Evolutionary conservation across 2,888 invertebrate genomes (phyloP).

Genomic region (Mayetiola destructor): DNA sequence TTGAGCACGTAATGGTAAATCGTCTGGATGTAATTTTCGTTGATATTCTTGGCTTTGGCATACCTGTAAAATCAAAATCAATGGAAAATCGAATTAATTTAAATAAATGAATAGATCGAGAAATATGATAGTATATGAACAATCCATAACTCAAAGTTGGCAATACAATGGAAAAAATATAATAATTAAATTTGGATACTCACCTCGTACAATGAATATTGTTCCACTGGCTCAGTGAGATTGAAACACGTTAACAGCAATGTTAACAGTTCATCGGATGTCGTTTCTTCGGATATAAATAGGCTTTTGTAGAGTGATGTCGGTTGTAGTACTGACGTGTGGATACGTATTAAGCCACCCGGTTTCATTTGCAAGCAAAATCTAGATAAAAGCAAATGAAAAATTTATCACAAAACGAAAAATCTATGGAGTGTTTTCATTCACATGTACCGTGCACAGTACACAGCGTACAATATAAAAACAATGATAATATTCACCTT

Average conservation of each 20-base stretch:
- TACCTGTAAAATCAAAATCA: slow-evolving; percentile 35
- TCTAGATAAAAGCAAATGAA: slow-evolving; percentile 36
- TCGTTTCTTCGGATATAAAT: slow-evolving; percentile 76
- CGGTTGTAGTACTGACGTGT: slow-evolving; percentile 80
- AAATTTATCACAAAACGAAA: background rate
- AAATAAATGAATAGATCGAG: background rate
- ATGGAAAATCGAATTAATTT: background rate
- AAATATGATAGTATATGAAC: background rate
- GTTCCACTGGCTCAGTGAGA: slow-evolving; percentile 67
- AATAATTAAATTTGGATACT: slow-evolving; percentile 24
- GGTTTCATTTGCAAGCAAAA: slow-evolving; percentile 78
- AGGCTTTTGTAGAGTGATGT: slow-evolving; percentile 87
- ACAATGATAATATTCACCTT: slow-evolving; percentile 39
- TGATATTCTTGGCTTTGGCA: slow-evolving; percentile 73
- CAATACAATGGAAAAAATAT: background rate
- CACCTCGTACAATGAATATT: slow-evolving; percentile 79
- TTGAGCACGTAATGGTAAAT: slow-evolving; percentile 68
- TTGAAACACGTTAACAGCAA: slow-evolving; percentile 74
- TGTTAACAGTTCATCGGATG: slow-evolving; percentile 73
- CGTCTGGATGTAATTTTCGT: slow-evolving; percentile 74
- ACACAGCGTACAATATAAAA: background rate
- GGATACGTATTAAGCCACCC: slow-evolving; percentile 82
- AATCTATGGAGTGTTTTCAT: background rate
- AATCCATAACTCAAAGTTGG: background rate
- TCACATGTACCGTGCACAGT: background rate